A percentile compares a stretch with the other conserved stretches of the same genome.
Evolutionary conservation across 2,113 vertebrate genomes (phyloP).

Genomic region (rabbit (Oryctolagus cuniculus)): DNA sequence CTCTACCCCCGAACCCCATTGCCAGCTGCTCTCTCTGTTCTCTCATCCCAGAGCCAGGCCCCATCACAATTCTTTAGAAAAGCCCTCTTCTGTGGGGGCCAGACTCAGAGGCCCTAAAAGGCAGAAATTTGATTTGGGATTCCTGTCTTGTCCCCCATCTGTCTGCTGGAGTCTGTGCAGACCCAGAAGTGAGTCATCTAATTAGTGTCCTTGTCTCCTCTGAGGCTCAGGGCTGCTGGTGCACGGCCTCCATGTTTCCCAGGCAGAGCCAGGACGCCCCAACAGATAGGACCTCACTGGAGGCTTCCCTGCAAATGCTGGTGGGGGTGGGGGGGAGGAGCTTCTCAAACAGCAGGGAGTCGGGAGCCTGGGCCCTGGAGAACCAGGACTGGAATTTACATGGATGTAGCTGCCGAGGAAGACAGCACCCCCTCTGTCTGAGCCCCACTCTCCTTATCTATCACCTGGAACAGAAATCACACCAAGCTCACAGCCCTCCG

Average conservation of each 20-base stretch:
- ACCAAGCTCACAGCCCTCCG: background rate
- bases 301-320: background rate
- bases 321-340: background rate
- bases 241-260: background rate
- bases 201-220: background rate
- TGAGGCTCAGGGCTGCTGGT: constrained; percentile 21
- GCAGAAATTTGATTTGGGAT: constrained; percentile 55
- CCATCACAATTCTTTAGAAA: background rate
- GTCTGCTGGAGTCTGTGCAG: constrained; percentile 38
- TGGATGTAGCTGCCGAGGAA: background rate
- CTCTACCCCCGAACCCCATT: fast-evolving
- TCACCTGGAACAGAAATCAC: background rate
- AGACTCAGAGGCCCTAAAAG: background rate
- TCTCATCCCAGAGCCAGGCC: background rate
- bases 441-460: background rate
- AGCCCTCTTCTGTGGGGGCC: background rate
- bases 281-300: background rate
- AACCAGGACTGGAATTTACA: background rate
- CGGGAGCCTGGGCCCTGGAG: background rate
- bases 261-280: background rate
- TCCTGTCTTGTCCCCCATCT: background rate
- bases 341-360: background rate
- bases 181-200: constrained; percentile 57
- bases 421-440: background rate
- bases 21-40: background rate